Evolutionary conservation across 2,888 invertebrate species (phyloP).

Genomic region (Eremobia ochroleuca): DNA sequence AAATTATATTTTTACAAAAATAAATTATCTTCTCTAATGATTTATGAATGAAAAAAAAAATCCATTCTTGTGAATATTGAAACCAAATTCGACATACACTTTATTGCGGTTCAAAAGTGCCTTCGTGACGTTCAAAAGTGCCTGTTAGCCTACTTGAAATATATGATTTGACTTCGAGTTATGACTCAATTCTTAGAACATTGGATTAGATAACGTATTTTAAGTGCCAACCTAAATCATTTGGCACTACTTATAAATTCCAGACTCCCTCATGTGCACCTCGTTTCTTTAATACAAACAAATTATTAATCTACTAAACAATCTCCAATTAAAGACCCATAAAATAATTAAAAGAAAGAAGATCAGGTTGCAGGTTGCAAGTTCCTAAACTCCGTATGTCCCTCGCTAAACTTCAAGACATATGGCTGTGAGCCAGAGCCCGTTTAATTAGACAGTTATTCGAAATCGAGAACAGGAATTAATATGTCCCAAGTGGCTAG

Average conservation of each 20-base stretch:
- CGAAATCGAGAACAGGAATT: conserved; percentile 72
- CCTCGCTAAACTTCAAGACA: conserved; percentile 68
- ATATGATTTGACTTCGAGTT: background rate
- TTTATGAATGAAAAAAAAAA: background rate
- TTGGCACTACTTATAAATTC: background rate
- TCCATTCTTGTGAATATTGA: background rate
- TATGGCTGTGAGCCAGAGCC: conserved; percentile 69
- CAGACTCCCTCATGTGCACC: background rate
- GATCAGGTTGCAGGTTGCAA: background rate
- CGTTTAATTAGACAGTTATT: conserved; percentile 77
- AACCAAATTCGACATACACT: background rate
- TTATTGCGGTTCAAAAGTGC: background rate
- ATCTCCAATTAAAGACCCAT: background rate
- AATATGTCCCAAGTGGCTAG: conserved; percentile 60
- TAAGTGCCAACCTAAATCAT: background rate
- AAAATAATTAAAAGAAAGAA: background rate
- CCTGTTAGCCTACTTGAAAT: background rate
- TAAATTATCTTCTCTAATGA: too few relatives aligned
- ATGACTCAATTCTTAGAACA: background rate
- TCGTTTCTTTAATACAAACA: background rate
- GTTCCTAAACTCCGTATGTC: conserved; percentile 38
- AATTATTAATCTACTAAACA: background rate
- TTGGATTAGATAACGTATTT: too few relatives aligned
- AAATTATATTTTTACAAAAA: too few relatives aligned
- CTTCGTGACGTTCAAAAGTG: background rate